Base-by-base conservation (phyloP, 35 echinoderm and acorn worm species). In the Apostichopus japonicus region DNA sequence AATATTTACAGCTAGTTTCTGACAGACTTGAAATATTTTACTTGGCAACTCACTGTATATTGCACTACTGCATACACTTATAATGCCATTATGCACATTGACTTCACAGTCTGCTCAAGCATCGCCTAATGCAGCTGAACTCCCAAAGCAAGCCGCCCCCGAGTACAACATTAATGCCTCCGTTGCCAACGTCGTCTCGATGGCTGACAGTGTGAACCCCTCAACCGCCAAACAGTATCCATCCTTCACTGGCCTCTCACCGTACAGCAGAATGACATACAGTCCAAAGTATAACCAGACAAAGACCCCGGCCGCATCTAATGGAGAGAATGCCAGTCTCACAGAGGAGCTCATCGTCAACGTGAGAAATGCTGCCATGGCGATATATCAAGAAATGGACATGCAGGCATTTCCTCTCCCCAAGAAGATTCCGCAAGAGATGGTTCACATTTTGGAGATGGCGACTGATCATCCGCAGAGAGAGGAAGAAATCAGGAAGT, bases 391-490 rank as follows among this genome's bases (percentile, higher is more conserved):
- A 86, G 77, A 80, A 63, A 77, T 84, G 67, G 87, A 90, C 79
- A 90, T 87, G 84, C 72, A 80, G 72, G 72, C 86, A 23, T 75
- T 94, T 25, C 87, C 88, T 59, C 55, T 94, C 6, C 77, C 77
- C 77, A 96, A 92, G 95, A 99, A 99, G 88, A 84, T 96, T 67
- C 76, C 93, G 13, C 92, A 73, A 58, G 95, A 96, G 22, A 77
- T 99, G 83, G 90, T 93, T 44, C 92, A 95, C 77, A 96, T 99
- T 53, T 67, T 99, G 14, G 92, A 96, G 71, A 99, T 96, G 97
- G 33, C 92, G 53, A n/a, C 62, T 1, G 97, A 99, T 54, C 86
- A 99, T 86, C 97, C 93, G 6, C 77, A 93, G 23, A 54, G 97
- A 53, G 73, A 96, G 59, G 80, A 90, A 78, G 97, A 99, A 92